Evolutionary conservation across 2,888 invertebrate genomes (phyloP), one percentile per base, ranked within the genome.

Genomic region (Sceliomorpha sp.): DNA sequence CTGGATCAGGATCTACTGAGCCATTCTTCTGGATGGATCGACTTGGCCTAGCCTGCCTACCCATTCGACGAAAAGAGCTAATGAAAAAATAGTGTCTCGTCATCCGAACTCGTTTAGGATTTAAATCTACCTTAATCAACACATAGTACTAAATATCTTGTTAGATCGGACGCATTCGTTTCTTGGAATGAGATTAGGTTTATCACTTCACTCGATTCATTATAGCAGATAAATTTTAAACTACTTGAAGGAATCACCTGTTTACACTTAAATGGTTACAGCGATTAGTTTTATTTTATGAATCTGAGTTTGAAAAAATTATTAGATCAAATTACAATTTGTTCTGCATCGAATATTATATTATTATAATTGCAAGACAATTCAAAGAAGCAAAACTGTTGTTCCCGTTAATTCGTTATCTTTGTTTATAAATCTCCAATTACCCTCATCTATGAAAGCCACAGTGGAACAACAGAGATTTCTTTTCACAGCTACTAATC

Each of bases 71-170:
- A 17, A 32, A 32, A 44, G 31, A 50, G 70, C 72, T 78, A 78
- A 81, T 80, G 78, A 79, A 77, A 81, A 80, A 80, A 80, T 81
- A 77, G 75, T 78, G 80, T 77, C 76, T 74, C 73, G 75, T 81
- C 81, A 81, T 77, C 67, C 67, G 63, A 59, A 42, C 29, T 31
- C 42, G 72, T 59, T 70, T 60, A 31, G 36, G 40, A 63, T 59
- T 67, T 34, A 42, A 71, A 59, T 59, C 51, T 32, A 14, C 39
- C 39, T 66, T 53, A 40, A 69, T 69, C 58, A 31, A 17, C 29
- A 10, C 29, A 8, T 2, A 29, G 29, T n/a, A 29, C 8, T 8
- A 8, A 29, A 42, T 17, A 10, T 39, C 51, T 32, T 45, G 24
- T 59, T 55, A 15, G 48, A 47, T 55, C 67, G 26, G 15, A 55